Percentiles rank a stretch among this genome's conserved stretches.
phyloP scores from a whole-genome alignment of 2,888 invertebrate genomes.

The Deroplatys truncata region DNA sequence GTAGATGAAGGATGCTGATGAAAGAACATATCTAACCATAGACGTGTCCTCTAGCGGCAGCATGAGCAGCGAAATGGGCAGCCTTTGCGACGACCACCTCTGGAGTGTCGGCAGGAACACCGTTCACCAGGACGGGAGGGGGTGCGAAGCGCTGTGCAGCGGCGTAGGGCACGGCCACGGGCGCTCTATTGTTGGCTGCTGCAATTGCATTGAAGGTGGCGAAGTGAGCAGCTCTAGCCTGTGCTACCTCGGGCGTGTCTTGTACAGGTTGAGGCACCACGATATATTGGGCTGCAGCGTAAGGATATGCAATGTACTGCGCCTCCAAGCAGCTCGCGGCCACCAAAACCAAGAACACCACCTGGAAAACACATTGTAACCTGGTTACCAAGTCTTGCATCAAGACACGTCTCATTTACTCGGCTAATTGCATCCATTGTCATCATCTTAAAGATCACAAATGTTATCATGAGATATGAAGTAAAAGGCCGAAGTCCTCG shows the following conservation, averaged over 20 bases:
- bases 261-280: conserved; percentile 11
- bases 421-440: too few species aligned
- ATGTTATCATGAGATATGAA: too few species aligned
- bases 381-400: conserved; percentile 34
- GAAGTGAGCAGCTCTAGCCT: conserved; percentile 42
- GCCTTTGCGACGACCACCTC: conserved; percentile 53
- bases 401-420: too few species aligned
- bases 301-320: background rate
- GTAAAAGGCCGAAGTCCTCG: too few species aligned
- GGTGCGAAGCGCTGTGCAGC: background rate
- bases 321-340: conserved; percentile 44
- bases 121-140: background rate
- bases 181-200: conserved; percentile 38
- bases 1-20: too few species aligned
- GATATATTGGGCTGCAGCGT: conserved; percentile 2
- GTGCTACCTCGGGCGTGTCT: conserved; percentile 1
- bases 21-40: background rate
- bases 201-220: conserved; percentile 37
- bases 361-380: conserved; percentile 42
- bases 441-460: too few species aligned
- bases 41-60: conserved; percentile 31
- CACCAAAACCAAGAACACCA: conserved; percentile 51
- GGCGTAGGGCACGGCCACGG: conserved; percentile 23
- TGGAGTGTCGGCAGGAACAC: conserved; percentile 37
- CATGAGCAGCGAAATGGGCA: conserved; percentile 49